These are phyloP conservation scores for Lepus timidus DNA, from an alignment of 2,113 vertebrate species.

Conservation along the genomic window DNA sequence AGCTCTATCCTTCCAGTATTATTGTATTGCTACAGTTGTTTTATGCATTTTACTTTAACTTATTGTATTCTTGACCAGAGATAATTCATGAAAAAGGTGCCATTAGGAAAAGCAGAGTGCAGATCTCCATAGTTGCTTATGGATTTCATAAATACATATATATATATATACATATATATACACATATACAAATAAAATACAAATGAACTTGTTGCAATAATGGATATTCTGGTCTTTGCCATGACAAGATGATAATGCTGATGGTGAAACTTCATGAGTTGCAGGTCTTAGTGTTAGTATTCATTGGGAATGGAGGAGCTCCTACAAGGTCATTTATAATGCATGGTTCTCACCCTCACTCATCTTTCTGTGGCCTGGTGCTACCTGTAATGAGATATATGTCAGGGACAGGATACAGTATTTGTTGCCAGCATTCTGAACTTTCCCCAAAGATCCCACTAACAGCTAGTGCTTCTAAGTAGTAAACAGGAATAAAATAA, in stretches of 20 bases:
- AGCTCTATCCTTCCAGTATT: not conserved
- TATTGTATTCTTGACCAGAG: slow-evolving; percentile 29
- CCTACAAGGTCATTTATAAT: not conserved
- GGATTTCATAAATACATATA: not conserved
- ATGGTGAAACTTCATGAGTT: not conserved
- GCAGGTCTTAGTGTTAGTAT: not conserved
- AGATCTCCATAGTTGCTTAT: not conserved
- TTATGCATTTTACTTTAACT: slow-evolving; percentile 41
- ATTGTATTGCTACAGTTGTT: slow-evolving; percentile 47
- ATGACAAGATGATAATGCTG: not conserved
- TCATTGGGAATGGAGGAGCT: not conserved
- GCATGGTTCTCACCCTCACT: not conserved
- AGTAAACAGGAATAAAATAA: not conserved
- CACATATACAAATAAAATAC: not conserved
- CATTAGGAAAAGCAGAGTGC: not conserved
- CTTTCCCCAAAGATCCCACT: not conserved
- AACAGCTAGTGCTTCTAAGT: not conserved
- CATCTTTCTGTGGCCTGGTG: not conserved
- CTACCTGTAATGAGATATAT: not conserved
- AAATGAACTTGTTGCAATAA: slow-evolving; percentile 5
- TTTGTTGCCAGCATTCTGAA: not conserved
- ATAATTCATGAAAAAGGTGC: slow-evolving; percentile 18
- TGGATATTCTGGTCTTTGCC: slow-evolving; percentile 2
- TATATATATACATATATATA: not conserved
- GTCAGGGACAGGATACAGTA: not conserved